Base-by-base conservation (phyloP, 2,113 vertebrate species). In the Clinocottus analis region DNA sequence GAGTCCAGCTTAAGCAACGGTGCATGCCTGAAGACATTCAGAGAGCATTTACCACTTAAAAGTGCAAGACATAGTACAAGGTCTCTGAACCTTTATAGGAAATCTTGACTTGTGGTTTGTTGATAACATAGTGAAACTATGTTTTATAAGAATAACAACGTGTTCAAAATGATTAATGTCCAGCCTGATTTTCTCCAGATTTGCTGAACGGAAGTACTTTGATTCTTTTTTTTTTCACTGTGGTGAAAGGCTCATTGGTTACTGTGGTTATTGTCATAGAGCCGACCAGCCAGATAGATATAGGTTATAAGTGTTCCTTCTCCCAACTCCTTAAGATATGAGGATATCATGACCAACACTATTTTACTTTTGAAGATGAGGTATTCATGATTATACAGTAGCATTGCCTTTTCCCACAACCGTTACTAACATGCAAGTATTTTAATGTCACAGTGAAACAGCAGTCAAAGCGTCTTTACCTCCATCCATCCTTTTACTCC, bases 1-100 rank as follows among this genome's bases (percentile, higher is more conserved):
- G 56, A 56, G 45, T 58, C 37, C 59, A 75, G 4, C 10, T 47
- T 29, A 31, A 59, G 31, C 70, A 65, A 41, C 58, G 31, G 10
- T 51, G 10, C 33, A 53, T 58, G 11, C 47, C 16, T 63, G 21
- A 60, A 56, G 16, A 41, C 23, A 75, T 76, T 43, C 66, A 39
- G 23, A 80, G 3, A 55, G 45, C 29, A 23, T 8, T 39, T 3
- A n/a, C 37, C 53, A 31, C 9, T 59, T 12, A 31, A n/a, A 60
- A 31, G 51, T 51, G 31, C 5, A 1, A 1, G 31, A 69, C 6
- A 47, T 3, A 8, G n/a, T 33, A 53, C 43, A 49, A 67, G 37
- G 35, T 55, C 51, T 73, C 37, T 72, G 29, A 55, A 67, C 41
- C 12, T 10, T 7, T 6, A 9, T 6, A 19, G 7, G 14, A 23